Percentiles rank a stretch among this genome's conserved stretches.
These are phyloP conservation scores for Rousettus leschenaultii DNA, from an alignment of 2,113 vertebrate species.

Conservation along the genomic window DNA sequence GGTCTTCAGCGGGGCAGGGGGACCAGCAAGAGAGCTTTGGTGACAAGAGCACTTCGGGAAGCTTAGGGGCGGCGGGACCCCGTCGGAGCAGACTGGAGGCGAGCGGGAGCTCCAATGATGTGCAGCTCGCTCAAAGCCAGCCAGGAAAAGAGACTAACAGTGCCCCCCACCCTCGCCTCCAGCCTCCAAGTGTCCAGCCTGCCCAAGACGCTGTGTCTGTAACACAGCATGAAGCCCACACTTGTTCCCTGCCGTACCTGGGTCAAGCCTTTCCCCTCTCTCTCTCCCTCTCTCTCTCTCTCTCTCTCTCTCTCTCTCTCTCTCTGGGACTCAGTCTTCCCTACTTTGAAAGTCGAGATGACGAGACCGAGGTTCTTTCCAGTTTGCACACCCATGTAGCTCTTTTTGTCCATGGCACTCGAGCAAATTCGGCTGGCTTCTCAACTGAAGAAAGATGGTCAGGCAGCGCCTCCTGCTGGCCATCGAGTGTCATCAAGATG, in stretches of 20 bases:
- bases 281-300: background rate
- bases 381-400: background rate
- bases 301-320: background rate
- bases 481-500: accelerated
- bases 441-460: background rate
- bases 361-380: background rate
- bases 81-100: accelerated
- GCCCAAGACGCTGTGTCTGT: background rate
- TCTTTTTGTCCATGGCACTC: accelerated
- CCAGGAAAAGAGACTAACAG: background rate
- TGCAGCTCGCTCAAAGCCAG: background rate
- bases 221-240: background rate
- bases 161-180: background rate
- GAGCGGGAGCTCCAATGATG: background rate
- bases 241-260: background rate
- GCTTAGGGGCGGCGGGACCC: background rate
- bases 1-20: background rate
- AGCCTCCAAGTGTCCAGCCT: background rate
- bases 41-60: background rate
- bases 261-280: background rate
- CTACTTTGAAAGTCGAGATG: background rate
- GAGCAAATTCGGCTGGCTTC: background rate
- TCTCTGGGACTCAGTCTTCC: background rate
- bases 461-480: conserved; percentile 17
- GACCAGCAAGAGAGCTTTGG: accelerated